A percentile compares a stretch with the other conserved stretches of the same genome.
phyloP scores from a whole-genome alignment of 1,140 invertebrate genomes.

The Drosophila sp. region DNA sequence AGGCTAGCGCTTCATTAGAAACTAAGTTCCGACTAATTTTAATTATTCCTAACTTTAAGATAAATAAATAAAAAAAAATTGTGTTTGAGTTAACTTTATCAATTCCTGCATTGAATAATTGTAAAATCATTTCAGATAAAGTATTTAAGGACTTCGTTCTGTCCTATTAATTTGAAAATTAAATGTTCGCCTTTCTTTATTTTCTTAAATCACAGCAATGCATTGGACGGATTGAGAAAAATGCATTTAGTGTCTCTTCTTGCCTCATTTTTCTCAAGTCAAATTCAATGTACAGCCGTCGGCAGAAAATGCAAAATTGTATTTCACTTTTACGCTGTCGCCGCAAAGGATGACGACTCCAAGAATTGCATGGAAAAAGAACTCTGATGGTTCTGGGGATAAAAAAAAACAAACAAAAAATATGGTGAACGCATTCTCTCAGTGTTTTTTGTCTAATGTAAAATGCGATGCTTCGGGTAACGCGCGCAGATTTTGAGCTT shows the following conservation, averaged over 20 bases:
- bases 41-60: too few relatives aligned
- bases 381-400: neutral
- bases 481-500: constrained; percentile 78
- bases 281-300: constrained; percentile 65
- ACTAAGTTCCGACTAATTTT: too few relatives aligned
- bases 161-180: too few relatives aligned
- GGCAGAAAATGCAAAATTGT: constrained; percentile 68
- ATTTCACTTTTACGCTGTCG: constrained; percentile 67
- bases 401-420: neutral
- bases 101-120: too few relatives aligned
- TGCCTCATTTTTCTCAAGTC: constrained; percentile 41
- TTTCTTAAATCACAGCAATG: constrained; percentile 6
- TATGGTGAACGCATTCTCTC: neutral
- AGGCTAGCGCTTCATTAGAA: too few relatives aligned
- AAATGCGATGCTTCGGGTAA: constrained; percentile 71
- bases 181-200: neutral
- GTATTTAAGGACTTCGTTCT: too few relatives aligned
- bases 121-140: too few relatives aligned
- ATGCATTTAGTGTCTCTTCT: constrained; percentile 22
- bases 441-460: constrained; percentile 65
- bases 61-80: too few relatives aligned
- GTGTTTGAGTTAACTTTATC: too few relatives aligned
- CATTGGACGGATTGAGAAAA: neutral
- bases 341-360: constrained; percentile 12
- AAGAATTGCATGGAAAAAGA: neutral